These are phyloP conservation scores for Macaria liturata DNA, from an alignment of 2,888 invertebrate species.

Conservation along the genomic window DNA sequence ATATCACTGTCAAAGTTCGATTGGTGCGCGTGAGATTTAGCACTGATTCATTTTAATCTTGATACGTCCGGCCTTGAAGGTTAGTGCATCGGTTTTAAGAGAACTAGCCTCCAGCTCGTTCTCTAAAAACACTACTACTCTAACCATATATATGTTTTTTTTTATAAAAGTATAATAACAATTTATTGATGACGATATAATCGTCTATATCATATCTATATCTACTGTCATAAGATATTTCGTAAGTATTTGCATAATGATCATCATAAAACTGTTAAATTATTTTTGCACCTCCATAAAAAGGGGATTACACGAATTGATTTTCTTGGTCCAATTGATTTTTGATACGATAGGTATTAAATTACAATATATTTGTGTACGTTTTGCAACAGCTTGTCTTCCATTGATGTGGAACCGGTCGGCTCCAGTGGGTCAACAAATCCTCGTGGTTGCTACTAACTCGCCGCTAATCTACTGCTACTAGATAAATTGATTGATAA, in stretches of 20 bases:
- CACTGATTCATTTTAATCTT: slow-evolving; percentile 32
- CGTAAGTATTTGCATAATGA: slow-evolving; percentile 19
- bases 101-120: background rate
- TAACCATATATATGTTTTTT: background rate
- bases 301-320: slow-evolving; percentile 1
- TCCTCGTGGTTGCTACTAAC: slow-evolving; percentile 58
- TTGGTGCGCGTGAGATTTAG: slow-evolving; percentile 36
- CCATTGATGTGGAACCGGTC: slow-evolving; percentile 66
- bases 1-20: slow-evolving; percentile 39
- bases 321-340: slow-evolving; percentile 2
- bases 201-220: too few species aligned
- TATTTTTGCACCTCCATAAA: background rate
- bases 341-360: slow-evolving; percentile 7
- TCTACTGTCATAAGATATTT: too few species aligned
- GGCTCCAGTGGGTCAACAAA: slow-evolving; percentile 64
- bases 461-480: slow-evolving; percentile 24
- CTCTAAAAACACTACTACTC: background rate
- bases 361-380: slow-evolving; percentile 20
- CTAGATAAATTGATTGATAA: slow-evolving; percentile 80
- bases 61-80: slow-evolving; percentile 32
- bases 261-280: slow-evolving; percentile 10
- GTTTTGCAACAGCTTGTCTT: slow-evolving; percentile 49
- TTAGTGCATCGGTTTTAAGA: slow-evolving; percentile 6
- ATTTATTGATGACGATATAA: too few species aligned
- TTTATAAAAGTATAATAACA: too few species aligned